Evolutionary conservation across 2,888 invertebrate genomes (phyloP).

Genomic region (Stratiomys singularior): DNA sequence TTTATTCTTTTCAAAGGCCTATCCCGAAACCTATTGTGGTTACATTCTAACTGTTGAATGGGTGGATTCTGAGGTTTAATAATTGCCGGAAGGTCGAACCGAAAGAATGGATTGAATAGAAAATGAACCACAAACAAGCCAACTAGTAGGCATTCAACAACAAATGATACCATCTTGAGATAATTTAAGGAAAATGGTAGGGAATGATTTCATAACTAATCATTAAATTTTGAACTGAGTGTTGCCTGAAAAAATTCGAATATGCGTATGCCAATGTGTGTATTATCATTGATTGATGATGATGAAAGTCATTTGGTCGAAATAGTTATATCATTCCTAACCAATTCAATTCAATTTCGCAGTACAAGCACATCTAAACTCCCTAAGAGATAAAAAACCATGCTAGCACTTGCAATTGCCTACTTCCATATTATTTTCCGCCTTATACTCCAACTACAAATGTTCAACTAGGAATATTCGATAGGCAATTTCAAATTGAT

Average conservation of each 20-base stretch:
- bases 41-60: slow-evolving; percentile 20
- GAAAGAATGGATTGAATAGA: neutral
- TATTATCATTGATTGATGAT: no score
- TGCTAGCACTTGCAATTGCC: no score
- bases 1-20: neutral
- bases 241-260: no score
- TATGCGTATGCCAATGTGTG: no score
- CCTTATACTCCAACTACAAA: no score
- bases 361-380: no score
- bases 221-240: neutral
- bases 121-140: slow-evolving; percentile 32
- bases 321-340: no score
- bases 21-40: neutral
- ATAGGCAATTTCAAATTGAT: slow-evolving; percentile 14
- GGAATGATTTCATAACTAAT: neutral
- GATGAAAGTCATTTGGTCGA: no score
- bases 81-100: slow-evolving; percentile 16
- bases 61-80: slow-evolving; percentile 29
- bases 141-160: slow-evolving; percentile 16
- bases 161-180: neutral
- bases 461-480: neutral
- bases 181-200: slow-evolving; percentile 2
- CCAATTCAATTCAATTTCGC: no score
- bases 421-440: no score
- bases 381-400: no score